A percentile compares a stretch with the other conserved stretches of the same genome.
Evolutionary conservation across 2,797 vertebrate species (phyloP).

Genomic region (Cetoscarus ocellatus): DNA sequence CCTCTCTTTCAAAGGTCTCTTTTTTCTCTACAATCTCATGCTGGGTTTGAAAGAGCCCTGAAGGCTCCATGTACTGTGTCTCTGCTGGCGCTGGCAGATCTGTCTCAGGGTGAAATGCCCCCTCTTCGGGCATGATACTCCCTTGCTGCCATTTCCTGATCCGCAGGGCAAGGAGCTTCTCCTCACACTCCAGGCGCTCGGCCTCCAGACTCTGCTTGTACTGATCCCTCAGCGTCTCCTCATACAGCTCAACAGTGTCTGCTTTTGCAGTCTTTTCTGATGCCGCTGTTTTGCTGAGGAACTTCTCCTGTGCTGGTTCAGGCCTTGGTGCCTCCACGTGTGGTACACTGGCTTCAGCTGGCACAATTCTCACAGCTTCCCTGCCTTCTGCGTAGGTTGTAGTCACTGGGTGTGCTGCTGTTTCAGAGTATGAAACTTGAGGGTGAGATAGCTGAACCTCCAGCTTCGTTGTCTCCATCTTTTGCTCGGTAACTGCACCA

Average conservation of each 20-base stretch:
- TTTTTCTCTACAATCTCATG: slow-evolving; percentile 40
- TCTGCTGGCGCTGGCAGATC: slow-evolving; percentile 39
- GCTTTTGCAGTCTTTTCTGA: slow-evolving; percentile 31
- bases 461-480: slow-evolving; percentile 29
- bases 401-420: slow-evolving; percentile 8
- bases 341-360: slow-evolving; percentile 29
- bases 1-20: slow-evolving; percentile 32
- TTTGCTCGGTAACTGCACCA: slow-evolving; percentile 33
- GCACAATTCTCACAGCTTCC: slow-evolving; percentile 22
- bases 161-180: slow-evolving; percentile 74
- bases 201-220: slow-evolving; percentile 75
- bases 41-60: slow-evolving; percentile 28
- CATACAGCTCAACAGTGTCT: slow-evolving; percentile 19
- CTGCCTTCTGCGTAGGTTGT: slow-evolving; percentile 31
- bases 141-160: slow-evolving; percentile 80
- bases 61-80: slow-evolving; percentile 47
- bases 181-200: slow-evolving; percentile 74
- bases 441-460: slow-evolving; percentile 47
- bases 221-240: slow-evolving; percentile 68
- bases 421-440: slow-evolving; percentile 58
- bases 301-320: slow-evolving; percentile 53
- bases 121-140: slow-evolving; percentile 63
- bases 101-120: slow-evolving; percentile 56
- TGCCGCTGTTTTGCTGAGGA: slow-evolving; percentile 40
- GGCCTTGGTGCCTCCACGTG: slow-evolving; percentile 42